Evolutionary conservation across 2,113 vertebrate species (phyloP).

Genomic region (Oceanites oceanicus): DNA sequence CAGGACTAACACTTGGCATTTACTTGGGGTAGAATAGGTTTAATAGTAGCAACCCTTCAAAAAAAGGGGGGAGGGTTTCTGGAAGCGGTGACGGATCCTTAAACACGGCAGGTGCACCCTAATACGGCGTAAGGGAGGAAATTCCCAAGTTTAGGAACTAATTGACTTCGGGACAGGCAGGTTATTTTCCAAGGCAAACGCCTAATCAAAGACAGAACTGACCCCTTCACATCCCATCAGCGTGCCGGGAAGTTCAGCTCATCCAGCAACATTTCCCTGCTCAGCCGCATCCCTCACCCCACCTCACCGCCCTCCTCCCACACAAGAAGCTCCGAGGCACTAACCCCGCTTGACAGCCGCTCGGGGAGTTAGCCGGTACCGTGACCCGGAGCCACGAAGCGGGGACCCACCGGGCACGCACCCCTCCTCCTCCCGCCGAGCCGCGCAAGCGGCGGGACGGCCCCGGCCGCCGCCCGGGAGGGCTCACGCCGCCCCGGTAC

Average conservation of each 20-base stretch:
- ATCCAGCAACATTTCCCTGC: not conserved
- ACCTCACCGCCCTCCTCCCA: not conserved
- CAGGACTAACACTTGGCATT: not conserved
- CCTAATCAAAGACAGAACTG: not conserved
- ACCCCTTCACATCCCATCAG: not conserved
- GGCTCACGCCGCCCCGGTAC: not conserved
- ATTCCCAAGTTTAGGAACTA: not conserved
- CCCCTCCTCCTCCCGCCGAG: not conserved
- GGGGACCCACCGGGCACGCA: not conserved
- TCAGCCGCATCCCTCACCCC: not conserved
- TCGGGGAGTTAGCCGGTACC: not conserved
- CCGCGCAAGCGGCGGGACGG: not conserved
- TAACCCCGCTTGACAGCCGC: not conserved
- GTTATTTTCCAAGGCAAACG: not conserved
- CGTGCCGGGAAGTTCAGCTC: not conserved
- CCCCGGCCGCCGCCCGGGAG: not conserved
- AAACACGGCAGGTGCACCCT: conserved; percentile 58
- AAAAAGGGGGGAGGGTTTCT: not conserved
- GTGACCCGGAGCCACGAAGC: not conserved
- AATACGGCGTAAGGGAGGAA: not conserved
- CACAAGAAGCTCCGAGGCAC: not conserved
- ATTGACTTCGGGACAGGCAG: not conserved
- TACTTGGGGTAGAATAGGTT: not conserved
- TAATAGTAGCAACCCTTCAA: not conserved
- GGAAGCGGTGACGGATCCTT: not conserved